Percentiles rank a stretch among this genome's conserved stretches.
phyloP scores from a whole-genome alignment of 2,888 invertebrate genomes.

The Helicoverpa assulta region DNA sequence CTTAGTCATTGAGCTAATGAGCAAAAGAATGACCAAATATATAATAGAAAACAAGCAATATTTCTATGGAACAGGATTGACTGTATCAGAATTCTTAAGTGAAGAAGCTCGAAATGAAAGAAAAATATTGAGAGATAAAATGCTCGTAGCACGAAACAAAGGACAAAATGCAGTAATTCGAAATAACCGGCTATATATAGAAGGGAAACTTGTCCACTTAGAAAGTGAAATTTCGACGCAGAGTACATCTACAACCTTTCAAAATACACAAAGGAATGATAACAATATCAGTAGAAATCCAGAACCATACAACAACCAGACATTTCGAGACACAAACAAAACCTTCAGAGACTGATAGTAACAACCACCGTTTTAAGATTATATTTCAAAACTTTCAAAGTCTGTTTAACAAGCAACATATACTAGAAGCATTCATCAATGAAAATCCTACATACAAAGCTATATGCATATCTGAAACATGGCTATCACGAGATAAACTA shows the following conservation, averaged over 20 bases:
- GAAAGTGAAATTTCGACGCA: neutral
- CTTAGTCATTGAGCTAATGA: slow-evolving; percentile 25
- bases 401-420: neutral
- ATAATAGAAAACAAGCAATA: slow-evolving; percentile 4
- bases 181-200: slow-evolving; percentile 17
- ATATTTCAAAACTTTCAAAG: slow-evolving; percentile 3
- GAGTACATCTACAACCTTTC: neutral
- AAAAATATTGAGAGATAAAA: slow-evolving; percentile 19
- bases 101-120: slow-evolving; percentile 15
- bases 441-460: neutral
- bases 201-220: neutral
- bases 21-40: slow-evolving; percentile 24
- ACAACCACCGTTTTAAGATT: neutral
- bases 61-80: slow-evolving; percentile 8
- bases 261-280: neutral
- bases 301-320: slow-evolving; percentile 2
- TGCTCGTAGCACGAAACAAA: slow-evolving; percentile 27
- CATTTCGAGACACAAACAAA: neutral
- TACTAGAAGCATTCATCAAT: neutral
- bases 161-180: slow-evolving; percentile 24
- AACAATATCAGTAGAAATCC: neutral
- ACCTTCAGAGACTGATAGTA: neutral
- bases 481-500: neutral
- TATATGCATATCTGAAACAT: neutral
- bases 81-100: slow-evolving; percentile 6